Evolutionary conservation across 1,140 invertebrate genomes (phyloP).

Genomic region (Eupeodes corollae): DNA sequence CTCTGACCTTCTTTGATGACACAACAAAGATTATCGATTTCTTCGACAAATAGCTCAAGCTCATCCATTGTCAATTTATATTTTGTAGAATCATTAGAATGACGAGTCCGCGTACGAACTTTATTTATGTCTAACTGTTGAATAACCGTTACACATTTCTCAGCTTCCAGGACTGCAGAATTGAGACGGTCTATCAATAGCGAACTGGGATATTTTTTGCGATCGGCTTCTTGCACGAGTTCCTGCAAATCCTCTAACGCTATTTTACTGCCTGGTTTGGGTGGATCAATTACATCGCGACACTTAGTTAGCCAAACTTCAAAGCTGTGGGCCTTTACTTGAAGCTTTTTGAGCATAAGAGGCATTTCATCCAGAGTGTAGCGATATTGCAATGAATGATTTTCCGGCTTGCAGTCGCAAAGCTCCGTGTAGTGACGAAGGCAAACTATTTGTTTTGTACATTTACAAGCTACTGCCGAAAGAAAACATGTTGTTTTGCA

Average conservation of each 20-base stretch:
- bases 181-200: constrained; percentile 62
- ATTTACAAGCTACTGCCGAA: constrained; percentile 79
- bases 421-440: constrained; percentile 70
- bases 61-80: constrained; percentile 74
- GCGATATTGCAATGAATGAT: constrained; percentile 62
- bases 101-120: constrained; percentile 61
- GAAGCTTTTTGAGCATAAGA: constrained; percentile 69
- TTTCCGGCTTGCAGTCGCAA: constrained; percentile 65
- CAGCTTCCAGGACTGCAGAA: constrained; percentile 48
- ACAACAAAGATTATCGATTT: constrained; percentile 72
- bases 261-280: constrained; percentile 16
- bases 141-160: constrained; percentile 76
- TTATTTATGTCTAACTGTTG: constrained; percentile 69
- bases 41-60: constrained; percentile 66
- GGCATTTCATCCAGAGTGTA: constrained; percentile 85
- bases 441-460: constrained; percentile 66
- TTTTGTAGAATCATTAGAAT: constrained; percentile 57
- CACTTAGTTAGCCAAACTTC: constrained; percentile 76
- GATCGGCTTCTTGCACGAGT: constrained; percentile 57
- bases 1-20: constrained; percentile 57
- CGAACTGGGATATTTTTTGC: constrained; percentile 67
- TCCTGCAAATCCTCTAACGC: constrained; percentile 51
- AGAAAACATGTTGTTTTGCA: constrained; percentile 95
- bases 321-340: constrained; percentile 73
- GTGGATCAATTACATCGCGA: constrained; percentile 64